Base-by-base conservation (phyloP, 2,888 invertebrate species). In the Erebia palarica region DNA sequence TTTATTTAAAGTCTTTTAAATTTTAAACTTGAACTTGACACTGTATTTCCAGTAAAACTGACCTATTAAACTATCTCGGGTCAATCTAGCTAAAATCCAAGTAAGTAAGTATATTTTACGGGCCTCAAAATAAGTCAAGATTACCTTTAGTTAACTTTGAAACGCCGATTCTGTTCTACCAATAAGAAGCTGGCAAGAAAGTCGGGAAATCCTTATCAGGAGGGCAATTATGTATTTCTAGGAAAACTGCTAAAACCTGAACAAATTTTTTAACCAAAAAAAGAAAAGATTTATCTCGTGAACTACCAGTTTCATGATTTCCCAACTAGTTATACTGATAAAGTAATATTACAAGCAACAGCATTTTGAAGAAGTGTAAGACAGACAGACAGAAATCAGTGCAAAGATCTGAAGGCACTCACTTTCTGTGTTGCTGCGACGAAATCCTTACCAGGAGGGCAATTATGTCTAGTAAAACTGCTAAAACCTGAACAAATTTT, bases 401-500 rank as follows among this genome's bases (percentile, higher is more conserved):
- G 27, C 63, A 51, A 18, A 42, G n/a, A 44, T 51, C 47, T 18
- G 4, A 13, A 42, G 58, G 3, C 14, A 75, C 84, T 80, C 89
- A 96, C 95, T 96, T 96, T 84, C 95, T 94, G 81, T 96, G 96
- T 86, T 96, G 96, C 79, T 96, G 96, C 73, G 95, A 95, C 69
- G 94, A n/a, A n/a, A n/a, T n/a, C n/a, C n/a, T n/a, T n/a, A n/a
- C n/a, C n/a, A n/a, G n/a, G n/a, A n/a, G n/a, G n/a, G n/a, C n/a
- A n/a, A n/a, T n/a, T n/a, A n/a, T n/a, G n/a, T n/a, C n/a, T n/a
- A n/a, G n/a, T n/a, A n/a, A n/a, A n/a, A n/a, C n/a, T n/a, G n/a
- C n/a, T n/a, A n/a, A n/a, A n/a, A n/a, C n/a, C n/a, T n/a, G n/a
- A n/a, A n/a, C n/a, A n/a, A n/a, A n/a, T n/a, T n/a, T n/a, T n/a